Evolutionary conservation across 2,888 invertebrate genomes (phyloP).

Genomic region (Platynereis dumerilii): DNA sequence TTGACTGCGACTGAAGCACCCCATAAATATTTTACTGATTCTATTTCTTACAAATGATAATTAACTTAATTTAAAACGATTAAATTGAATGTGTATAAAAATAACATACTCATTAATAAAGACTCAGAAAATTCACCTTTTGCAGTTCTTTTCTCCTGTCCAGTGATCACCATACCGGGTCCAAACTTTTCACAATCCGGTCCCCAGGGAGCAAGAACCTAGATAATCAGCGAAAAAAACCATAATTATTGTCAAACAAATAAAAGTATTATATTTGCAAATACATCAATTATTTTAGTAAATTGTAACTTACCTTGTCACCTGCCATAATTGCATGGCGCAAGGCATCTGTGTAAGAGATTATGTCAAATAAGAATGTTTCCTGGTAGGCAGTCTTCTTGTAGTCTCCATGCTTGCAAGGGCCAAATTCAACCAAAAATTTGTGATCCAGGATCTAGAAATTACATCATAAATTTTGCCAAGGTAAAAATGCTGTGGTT

Average conservation of each 20-base stretch:
- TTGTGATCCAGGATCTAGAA: constrained; percentile 40
- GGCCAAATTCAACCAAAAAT: constrained; percentile 60
- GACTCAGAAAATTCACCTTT: constrained; percentile 21
- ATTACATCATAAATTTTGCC: constrained; percentile 19
- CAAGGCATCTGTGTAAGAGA: constrained; percentile 56
- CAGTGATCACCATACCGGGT: constrained; percentile 58
- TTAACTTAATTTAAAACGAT: no score
- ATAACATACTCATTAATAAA: no score
- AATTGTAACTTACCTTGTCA: constrained; percentile 46
- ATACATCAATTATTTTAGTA: neutral
- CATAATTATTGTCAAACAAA: no score
- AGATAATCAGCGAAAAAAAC: no score
- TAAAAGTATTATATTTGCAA: no score
- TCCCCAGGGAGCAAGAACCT: constrained; percentile 53
- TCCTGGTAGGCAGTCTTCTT: constrained; percentile 60
- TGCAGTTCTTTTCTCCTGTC: constrained; percentile 50
- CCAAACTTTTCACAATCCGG: constrained; percentile 56
- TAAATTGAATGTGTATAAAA: no score
- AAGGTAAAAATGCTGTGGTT: neutral
- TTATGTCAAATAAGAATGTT: constrained; percentile 59
- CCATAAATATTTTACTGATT: no score
- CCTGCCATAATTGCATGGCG: constrained; percentile 56
- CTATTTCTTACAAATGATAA: no score
- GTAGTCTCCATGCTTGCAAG: constrained; percentile 57
- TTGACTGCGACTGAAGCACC: no score